These are phyloP conservation scores for Microtus pennsylvanicus DNA, from an alignment of 2,113 vertebrate species.

Conservation along the genomic window DNA sequence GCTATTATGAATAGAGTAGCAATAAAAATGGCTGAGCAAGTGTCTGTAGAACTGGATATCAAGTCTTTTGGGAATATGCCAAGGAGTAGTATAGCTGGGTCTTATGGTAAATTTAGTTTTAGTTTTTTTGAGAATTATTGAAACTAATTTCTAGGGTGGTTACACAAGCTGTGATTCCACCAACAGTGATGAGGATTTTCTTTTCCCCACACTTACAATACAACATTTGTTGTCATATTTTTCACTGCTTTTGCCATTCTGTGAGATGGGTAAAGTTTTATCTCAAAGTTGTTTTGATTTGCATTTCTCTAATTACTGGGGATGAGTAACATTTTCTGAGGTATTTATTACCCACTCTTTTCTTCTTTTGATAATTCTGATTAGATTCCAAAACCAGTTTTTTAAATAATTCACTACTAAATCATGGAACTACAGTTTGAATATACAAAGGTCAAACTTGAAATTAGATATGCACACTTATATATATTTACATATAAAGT, in stretches of 20 bases:
- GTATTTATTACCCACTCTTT: neutral
- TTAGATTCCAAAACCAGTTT: neutral
- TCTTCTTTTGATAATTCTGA: neutral
- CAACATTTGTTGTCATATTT: neutral
- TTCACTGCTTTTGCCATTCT: neutral
- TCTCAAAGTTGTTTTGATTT: neutral
- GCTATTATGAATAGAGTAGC: neutral
- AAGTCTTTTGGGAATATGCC: neutral
- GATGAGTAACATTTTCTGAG: neutral
- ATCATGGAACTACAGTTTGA: neutral
- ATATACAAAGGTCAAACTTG: neutral
- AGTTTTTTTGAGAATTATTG: neutral
- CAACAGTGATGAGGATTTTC: neutral
- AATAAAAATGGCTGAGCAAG: neutral
- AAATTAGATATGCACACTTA: neutral
- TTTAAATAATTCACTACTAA: neutral
- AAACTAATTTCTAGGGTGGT: neutral
- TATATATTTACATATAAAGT: too few species aligned
- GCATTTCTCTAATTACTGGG: neutral
- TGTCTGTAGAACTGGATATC: neutral
- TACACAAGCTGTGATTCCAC: neutral
- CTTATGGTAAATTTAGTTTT: neutral
- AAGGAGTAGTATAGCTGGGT: too few species aligned
- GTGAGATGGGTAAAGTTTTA: neutral
- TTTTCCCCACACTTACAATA: neutral